Conservation (phyloP, 2,888 invertebrate genomes). For the Philereme vetulata region DNA sequence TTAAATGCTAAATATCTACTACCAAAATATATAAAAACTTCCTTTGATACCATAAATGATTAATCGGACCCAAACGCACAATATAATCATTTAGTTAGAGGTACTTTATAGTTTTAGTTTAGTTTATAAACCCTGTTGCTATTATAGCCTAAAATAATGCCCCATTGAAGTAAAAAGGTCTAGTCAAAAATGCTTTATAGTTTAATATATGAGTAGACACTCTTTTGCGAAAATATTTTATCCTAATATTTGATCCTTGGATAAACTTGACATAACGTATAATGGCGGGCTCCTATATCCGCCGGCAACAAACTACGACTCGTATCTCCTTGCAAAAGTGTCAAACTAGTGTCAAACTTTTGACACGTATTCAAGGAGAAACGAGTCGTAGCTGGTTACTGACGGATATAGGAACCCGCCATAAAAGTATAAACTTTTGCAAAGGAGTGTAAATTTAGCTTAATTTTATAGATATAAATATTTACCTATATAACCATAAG, state of each 20-base stretch:
- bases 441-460: constrained; percentile 50
- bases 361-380: too few relatives aligned
- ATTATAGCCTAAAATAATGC: constrained; percentile 53
- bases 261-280: constrained; percentile 10
- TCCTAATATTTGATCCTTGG: constrained; percentile 4
- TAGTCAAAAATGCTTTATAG: constrained; percentile 56
- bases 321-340: too few relatives aligned
- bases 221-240: constrained; percentile 23
- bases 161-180: constrained; percentile 48
- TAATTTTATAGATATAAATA: constrained; percentile 51
- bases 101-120: neutral
- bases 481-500: constrained; percentile 66
- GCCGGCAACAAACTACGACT: too few relatives aligned
- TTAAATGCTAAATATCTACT: too few relatives aligned
- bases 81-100: constrained; percentile 18
- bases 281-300: too few relatives aligned
- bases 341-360: too few relatives aligned
- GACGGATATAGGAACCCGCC: neutral
- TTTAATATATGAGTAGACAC: constrained; percentile 26
- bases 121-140: constrained; percentile 38
- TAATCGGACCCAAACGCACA: constrained; percentile 41
- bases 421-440: constrained; percentile 29
- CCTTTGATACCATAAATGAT: neutral
- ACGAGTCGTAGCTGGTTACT: too few relatives aligned
- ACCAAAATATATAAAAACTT: too few relatives aligned